Conservation (phyloP, 2,888 invertebrate genomes). For the Drosophila peninsularis region DNA sequence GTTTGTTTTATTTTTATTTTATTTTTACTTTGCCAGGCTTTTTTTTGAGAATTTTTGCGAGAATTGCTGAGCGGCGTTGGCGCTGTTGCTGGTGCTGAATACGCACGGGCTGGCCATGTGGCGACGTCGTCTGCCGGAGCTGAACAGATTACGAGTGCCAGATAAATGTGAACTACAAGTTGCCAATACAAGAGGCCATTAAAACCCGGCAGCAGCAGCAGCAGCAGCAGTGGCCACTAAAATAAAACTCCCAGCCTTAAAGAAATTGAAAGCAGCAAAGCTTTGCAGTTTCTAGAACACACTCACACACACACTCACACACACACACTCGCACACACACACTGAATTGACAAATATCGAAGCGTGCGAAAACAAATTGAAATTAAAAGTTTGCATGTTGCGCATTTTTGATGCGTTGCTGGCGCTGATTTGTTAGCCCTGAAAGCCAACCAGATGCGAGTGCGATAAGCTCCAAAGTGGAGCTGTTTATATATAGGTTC, state of each 20-base stretch:
- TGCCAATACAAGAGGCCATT: slow-evolving; percentile 81
- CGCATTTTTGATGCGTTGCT: slow-evolving; percentile 65
- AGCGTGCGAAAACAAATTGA: slow-evolving; percentile 76
- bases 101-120: slow-evolving; percentile 60
- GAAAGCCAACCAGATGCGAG: slow-evolving; percentile 44
- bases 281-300: slow-evolving; percentile 47
- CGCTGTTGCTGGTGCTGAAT: slow-evolving; percentile 50
- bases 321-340: background rate
- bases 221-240: slow-evolving; percentile 50
- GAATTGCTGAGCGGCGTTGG: slow-evolving; percentile 47
- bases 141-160: slow-evolving; percentile 78
- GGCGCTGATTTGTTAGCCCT: slow-evolving; percentile 55
- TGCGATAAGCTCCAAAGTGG: slow-evolving; percentile 43
- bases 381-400: slow-evolving; percentile 76
- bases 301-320: slow-evolving; percentile 2
- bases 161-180: slow-evolving; percentile 83
- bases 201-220: slow-evolving; percentile 68
- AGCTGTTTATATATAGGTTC: slow-evolving; percentile 18
- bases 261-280: slow-evolving; percentile 65
- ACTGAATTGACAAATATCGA: slow-evolving; percentile 71
- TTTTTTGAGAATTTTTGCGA: slow-evolving; percentile 34
- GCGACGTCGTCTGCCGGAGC: slow-evolving; percentile 40
- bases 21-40: slow-evolving; percentile 4
- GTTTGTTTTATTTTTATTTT: slow-evolving; percentile 12
- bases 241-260: slow-evolving; percentile 38